phyloP scores from a whole-genome alignment of 92 coral and sea anemone species.

The Plumapathes pennacea region DNA sequence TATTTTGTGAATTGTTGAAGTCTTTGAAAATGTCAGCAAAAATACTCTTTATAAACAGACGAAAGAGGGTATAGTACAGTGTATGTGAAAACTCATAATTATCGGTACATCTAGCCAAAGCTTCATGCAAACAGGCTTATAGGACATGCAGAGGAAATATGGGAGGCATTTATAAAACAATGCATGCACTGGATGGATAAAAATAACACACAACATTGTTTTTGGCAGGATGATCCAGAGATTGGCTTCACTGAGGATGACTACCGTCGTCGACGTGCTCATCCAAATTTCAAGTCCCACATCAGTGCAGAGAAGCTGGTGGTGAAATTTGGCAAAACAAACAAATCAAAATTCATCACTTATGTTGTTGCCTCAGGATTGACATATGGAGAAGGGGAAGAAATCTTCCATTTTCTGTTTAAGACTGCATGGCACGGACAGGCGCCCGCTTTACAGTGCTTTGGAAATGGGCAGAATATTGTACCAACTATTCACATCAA shows the following conservation, averaged over 20 bases:
- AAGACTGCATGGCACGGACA: slow-evolving; percentile 99
- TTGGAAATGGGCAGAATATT: slow-evolving; percentile 91
- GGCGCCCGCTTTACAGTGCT: slow-evolving; percentile 95
- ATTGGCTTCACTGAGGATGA: slow-evolving; percentile 98
- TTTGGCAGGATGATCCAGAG: slow-evolving; percentile 91
- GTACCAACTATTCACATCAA: slow-evolving; percentile 90
- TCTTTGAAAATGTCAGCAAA: too few species aligned
- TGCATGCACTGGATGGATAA: too few species aligned
- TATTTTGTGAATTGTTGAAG: too few species aligned
- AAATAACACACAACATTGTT: background rate
- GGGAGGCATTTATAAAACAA: too few species aligned
- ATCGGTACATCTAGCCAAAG: background rate
- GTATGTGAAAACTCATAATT: too few species aligned
- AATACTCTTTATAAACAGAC: too few species aligned
- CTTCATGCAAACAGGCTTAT: background rate
- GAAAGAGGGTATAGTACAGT: too few species aligned
- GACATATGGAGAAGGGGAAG: slow-evolving; percentile 95
- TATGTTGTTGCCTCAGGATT: slow-evolving; percentile 93
- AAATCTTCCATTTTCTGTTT: slow-evolving; percentile 94
- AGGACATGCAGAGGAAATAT: background rate
- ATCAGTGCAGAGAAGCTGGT: slow-evolving; percentile 98
- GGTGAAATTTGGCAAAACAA: slow-evolving; percentile 92
- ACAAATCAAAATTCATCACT: slow-evolving; percentile 85
- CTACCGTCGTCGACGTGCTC: slow-evolving; percentile 95
- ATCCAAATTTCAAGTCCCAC: slow-evolving; percentile 95